These are phyloP conservation scores for Papilio gigon DNA, from an alignment of 2,888 invertebrate species.

Conservation along the genomic window DNA sequence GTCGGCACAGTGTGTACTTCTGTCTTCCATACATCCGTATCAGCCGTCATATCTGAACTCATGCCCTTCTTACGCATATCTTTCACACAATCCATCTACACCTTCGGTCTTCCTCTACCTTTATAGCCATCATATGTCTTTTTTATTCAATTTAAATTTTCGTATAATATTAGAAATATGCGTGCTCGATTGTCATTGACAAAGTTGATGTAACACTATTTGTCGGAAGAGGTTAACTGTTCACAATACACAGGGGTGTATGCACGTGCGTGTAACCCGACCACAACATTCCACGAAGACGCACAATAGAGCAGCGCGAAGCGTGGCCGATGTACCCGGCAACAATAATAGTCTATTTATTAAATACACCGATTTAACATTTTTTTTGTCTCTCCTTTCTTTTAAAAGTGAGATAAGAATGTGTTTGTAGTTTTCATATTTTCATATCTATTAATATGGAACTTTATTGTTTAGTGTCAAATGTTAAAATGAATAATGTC, in stretches of 20 bases:
- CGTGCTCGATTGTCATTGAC: background rate
- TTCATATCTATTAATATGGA: no score
- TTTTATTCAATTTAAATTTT: background rate
- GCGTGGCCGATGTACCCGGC: constrained; percentile 43
- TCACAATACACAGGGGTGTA: constrained; percentile 44
- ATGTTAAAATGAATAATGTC: no score
- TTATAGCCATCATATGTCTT: no score
- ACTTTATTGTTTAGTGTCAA: no score
- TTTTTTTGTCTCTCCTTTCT: no score
- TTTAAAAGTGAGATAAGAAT: no score
- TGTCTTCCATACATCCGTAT: no score
- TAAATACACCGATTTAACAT: background rate
- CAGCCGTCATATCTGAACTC: no score
- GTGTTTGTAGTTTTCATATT: no score
- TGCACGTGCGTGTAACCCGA: constrained; percentile 70
- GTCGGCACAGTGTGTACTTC: no score
- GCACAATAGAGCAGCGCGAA: constrained; percentile 48
- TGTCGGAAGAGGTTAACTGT: constrained; percentile 8
- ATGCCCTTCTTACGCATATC: no score
- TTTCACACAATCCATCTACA: background rate
- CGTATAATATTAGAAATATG: background rate
- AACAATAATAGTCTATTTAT: background rate
- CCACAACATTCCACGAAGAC: constrained; percentile 52
- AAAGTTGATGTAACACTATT: background rate
- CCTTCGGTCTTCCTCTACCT: no score